Base-by-base conservation (phyloP, 2,888 invertebrate genomes). In the Epirrita christyi region DNA sequence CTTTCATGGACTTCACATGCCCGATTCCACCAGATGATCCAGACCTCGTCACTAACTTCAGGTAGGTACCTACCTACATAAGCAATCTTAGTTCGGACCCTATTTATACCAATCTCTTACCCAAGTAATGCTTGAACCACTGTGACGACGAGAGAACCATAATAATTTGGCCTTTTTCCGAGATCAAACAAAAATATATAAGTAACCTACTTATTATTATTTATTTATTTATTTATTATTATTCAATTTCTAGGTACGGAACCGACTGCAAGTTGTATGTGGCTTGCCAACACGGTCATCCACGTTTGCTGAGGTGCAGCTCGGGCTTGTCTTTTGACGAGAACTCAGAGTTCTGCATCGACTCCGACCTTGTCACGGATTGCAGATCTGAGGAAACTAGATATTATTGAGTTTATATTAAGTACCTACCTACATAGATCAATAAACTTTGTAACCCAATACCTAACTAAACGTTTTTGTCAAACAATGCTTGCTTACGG, bases 281-380 rank as follows among this genome's bases (percentile, higher is more conserved):
- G 11, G 85, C 81, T 5, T 88, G 88, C 56, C 80, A 82, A 49
- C 63, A 61, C n/a, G 84, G 83, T 13, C 67, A 67, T 4, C 86
- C 86, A 6, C 78, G 85, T 32, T 71, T 88, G 9, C 69, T 88
- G 37, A 78, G 76, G 48, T 88, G 88, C 55, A 84, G 84, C 9
- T 47, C 37, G 6, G 87, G 86, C 8, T 64, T 80, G n/a, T 72
- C 72, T 29, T 87, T 83, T 47, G 80, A 86, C 45, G 73, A 75
- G 11, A 46, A 48, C n/a, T 70, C 74, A 6, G 68, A 78, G 48
- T 64, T 73, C 14, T 88, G 87, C 55, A 66, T 85, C 29, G 64
- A 78, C 14, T 36, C 60, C 4, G 47, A 54, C 37, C 41, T 50
- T n/a, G 54, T 59, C 29, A 6, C 27, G 0, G 32, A 37, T 21